Conservation (phyloP, 2,797 vertebrate species). For the Diglossa cyanea region DNA sequence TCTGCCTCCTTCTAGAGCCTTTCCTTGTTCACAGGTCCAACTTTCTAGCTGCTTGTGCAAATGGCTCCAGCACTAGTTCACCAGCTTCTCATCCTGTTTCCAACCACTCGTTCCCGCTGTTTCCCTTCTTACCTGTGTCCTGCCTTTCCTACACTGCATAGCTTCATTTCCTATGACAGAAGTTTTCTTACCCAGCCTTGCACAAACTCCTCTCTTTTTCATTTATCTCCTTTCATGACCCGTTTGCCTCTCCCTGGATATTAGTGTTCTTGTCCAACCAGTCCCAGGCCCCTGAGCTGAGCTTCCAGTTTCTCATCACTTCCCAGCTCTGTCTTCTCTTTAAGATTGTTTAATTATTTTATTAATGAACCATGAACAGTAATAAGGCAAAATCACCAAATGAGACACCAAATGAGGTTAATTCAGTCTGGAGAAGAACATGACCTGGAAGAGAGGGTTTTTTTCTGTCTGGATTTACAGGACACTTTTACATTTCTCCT, state of each 20-base stretch:
- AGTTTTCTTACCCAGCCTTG: background rate
- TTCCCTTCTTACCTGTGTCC: accelerated
- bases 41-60: background rate
- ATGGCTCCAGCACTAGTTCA: background rate
- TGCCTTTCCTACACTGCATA: background rate
- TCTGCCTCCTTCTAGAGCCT: background rate
- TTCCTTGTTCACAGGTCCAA: background rate
- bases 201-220: background rate
- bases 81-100: background rate
- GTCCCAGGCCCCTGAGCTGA: accelerated
- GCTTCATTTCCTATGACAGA: background rate
- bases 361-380: background rate
- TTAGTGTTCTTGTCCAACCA: background rate
- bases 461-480: background rate
- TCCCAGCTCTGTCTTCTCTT: background rate
- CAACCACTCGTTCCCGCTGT: background rate
- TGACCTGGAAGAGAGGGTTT: background rate
- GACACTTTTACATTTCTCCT: background rate
- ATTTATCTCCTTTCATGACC: background rate
- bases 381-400: background rate
- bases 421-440: background rate
- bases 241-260: background rate
- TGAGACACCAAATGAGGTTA: background rate
- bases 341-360: background rate
- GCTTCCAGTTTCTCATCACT: background rate